Conservation (phyloP, 2,113 vertebrate genomes). For the Plotosus lineatus region DNA sequence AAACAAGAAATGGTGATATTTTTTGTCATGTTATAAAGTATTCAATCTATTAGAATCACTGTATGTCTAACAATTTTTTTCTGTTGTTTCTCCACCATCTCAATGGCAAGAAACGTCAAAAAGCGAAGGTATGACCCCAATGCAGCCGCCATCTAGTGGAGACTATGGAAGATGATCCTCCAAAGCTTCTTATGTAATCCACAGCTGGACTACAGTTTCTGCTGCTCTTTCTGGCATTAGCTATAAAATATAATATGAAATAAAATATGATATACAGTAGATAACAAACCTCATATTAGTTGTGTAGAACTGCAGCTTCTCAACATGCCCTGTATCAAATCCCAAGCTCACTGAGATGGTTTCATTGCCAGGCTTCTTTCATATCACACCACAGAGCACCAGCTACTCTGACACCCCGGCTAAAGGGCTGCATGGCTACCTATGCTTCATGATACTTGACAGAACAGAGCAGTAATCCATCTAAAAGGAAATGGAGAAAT, state of each 20-base stretch:
- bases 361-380: background rate
- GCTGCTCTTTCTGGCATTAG: constrained; percentile 74
- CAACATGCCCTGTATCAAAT: constrained; percentile 45
- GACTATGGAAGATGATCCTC: constrained; percentile 54
- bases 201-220: constrained; percentile 43
- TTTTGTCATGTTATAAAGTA: background rate
- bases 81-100: constrained; percentile 60
- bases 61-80: constrained; percentile 54
- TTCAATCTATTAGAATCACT: constrained; percentile 49
- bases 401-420: constrained; percentile 82
- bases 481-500: background rate
- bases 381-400: constrained; percentile 64
- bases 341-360: constrained; percentile 11
- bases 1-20: background rate
- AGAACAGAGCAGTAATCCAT: constrained; percentile 30
- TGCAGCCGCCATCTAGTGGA: constrained; percentile 85
- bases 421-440: constrained; percentile 87
- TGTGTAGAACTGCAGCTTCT: constrained; percentile 64
- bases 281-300: constrained; percentile 70
- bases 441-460: constrained; percentile 69
- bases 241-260: constrained; percentile 63
- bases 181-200: constrained; percentile 41
- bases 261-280: constrained; percentile 63
- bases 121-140: constrained; percentile 93
- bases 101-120: constrained; percentile 93